Evolutionary conservation across 2,888 invertebrate species (phyloP).

Genomic region (Parapristionchus giblindavisi): DNA sequence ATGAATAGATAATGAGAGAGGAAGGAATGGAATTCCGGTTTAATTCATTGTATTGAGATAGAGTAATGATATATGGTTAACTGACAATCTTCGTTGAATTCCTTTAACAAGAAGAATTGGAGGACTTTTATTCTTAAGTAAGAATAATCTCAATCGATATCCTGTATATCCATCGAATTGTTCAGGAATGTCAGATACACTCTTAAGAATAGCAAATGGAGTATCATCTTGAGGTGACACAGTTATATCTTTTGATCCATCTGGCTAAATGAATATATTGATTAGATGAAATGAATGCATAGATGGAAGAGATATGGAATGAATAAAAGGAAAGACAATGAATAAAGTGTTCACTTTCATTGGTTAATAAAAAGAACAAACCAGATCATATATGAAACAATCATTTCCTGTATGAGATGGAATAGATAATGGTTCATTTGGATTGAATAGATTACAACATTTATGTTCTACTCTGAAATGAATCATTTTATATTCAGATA

Average conservation of each 20-base stretch:
- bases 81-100: constrained; percentile 66
- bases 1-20: constrained; percentile 8
- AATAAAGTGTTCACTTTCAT: constrained; percentile 1
- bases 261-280: constrained; percentile 20
- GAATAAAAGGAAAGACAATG: not conserved
- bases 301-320: not conserved
- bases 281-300: not conserved
- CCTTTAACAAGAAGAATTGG: constrained; percentile 68
- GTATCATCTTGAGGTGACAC: constrained; percentile 18
- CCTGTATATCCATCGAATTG: constrained; percentile 66
- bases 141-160: constrained; percentile 65
- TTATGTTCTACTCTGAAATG: constrained; percentile 64
- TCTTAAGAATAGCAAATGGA: constrained; percentile 44
- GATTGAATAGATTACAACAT: constrained; percentile 63
- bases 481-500: no score
- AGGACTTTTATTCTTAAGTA: constrained; percentile 68
- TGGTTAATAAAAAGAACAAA: not conserved
- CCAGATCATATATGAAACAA: constrained; percentile 67
- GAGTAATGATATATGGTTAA: constrained; percentile 8
- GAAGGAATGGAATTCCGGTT: constrained; percentile 10
- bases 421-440: constrained; percentile 51
- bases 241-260: constrained; percentile 22
- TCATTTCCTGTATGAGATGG: constrained; percentile 66
- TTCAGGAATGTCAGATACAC: constrained; percentile 65
- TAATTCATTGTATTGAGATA: not conserved